phyloP scores from a whole-genome alignment of 2,888 invertebrate species.

The Tineola bisselliella region DNA sequence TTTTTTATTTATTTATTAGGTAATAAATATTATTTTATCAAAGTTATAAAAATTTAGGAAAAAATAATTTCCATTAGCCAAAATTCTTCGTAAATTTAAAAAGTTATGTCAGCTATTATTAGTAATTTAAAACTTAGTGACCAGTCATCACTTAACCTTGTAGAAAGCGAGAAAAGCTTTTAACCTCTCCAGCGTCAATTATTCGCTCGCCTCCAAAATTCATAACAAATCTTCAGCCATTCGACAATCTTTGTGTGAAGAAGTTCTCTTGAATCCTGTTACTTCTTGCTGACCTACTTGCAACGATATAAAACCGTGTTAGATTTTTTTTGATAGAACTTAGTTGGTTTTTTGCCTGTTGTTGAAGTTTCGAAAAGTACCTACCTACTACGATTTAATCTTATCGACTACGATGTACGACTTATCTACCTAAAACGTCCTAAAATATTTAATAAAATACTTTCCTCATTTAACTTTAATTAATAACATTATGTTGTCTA shows the following conservation, averaged over 20 bases:
- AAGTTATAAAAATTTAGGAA: too few relatives aligned
- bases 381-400: too few relatives aligned
- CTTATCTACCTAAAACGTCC: too few relatives aligned
- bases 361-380: not conserved
- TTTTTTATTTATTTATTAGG: too few relatives aligned
- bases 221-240: constrained; percentile 22
- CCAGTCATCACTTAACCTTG: constrained; percentile 13
- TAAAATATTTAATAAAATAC: too few relatives aligned
- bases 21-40: too few relatives aligned
- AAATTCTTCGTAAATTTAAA: too few relatives aligned
- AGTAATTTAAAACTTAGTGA: not conserved
- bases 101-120: not conserved
- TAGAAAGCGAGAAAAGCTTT: constrained; percentile 33
- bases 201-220: constrained; percentile 35
- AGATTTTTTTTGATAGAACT: not conserved
- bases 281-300: constrained; percentile 3
- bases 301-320: not conserved
- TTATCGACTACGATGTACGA: too few relatives aligned
- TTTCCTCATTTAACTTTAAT: too few relatives aligned
- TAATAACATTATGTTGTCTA: too few relatives aligned
- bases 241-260: constrained; percentile 5
- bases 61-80: too few relatives aligned
- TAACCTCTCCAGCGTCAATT: constrained; percentile 46
- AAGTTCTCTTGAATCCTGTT: not conserved
- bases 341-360: not conserved